Evolutionary conservation across 2,888 invertebrate species (phyloP).

Genomic region (Meghimatium bilineatum): DNA sequence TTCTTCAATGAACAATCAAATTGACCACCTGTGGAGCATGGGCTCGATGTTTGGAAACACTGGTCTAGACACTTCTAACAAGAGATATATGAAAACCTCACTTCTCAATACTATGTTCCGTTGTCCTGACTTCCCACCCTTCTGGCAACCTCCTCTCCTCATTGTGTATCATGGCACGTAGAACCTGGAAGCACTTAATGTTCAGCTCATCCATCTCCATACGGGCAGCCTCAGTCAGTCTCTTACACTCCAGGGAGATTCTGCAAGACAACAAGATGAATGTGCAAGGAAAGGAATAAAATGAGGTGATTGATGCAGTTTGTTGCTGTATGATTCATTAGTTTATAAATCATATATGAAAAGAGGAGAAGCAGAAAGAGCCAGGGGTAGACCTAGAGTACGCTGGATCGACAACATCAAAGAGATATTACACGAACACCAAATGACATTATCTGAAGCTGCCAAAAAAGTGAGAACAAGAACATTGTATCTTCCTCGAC

Average conservation of each 20-base stretch:
- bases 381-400: too few species aligned
- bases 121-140: conserved; percentile 74
- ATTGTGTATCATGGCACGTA: conserved; percentile 76
- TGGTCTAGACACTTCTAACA: not conserved
- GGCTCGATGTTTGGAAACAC: too few species aligned
- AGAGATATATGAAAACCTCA: conserved; percentile 44
- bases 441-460: too few species aligned
- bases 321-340: too few species aligned
- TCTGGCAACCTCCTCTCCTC: conserved; percentile 74
- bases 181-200: conserved; percentile 75
- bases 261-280: conserved; percentile 48
- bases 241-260: conserved; percentile 64
- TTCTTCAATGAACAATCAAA: too few species aligned
- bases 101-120: conserved; percentile 68
- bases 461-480: too few species aligned
- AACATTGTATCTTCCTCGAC: too few species aligned
- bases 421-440: too few species aligned
- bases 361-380: too few species aligned
- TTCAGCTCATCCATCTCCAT: conserved; percentile 76
- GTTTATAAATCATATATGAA: too few species aligned
- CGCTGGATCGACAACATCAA: too few species aligned
- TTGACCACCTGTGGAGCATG: too few species aligned
- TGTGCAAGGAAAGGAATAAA: not conserved
- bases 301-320: not conserved
- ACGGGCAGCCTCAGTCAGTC: conserved; percentile 67